A percentile compares a stretch with the other conserved stretches of the same genome.
These are phyloP conservation scores for Leptodactylus fallax DNA, from an alignment of 2,797 vertebrate genomes.

Conservation along the genomic window DNA sequence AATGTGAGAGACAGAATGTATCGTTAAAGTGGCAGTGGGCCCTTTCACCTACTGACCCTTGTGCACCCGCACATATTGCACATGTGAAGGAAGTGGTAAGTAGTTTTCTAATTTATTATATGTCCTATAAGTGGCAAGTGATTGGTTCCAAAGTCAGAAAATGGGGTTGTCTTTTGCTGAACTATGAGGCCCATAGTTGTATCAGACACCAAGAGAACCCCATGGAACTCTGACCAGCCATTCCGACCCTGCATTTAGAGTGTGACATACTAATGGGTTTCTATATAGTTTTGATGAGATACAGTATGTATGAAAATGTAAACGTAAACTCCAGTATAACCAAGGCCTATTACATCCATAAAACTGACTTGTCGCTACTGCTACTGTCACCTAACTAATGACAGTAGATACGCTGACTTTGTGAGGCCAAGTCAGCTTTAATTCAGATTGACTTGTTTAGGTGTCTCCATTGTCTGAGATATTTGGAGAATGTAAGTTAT, in stretches of 20 bases:
- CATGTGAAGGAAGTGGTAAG: too few relatives aligned
- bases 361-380: not conserved
- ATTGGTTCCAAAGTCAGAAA: too few relatives aligned
- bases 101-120: too few relatives aligned
- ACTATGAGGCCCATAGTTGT: too few relatives aligned
- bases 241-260: not conserved
- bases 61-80: too few relatives aligned
- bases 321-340: not conserved
- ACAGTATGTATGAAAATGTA: not conserved
- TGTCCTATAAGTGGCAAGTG: too few relatives aligned
- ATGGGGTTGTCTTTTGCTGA: too few relatives aligned
- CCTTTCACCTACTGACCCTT: too few relatives aligned
- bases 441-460: not conserved
- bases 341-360: not conserved
- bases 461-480: not conserved
- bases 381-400: not conserved
- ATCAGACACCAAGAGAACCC: too few relatives aligned
- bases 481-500: constrained; percentile 17
- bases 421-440: not conserved
- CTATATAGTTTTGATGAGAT: not conserved
- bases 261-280: not conserved
- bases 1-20: too few relatives aligned
- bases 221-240: not conserved
- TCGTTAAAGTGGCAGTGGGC: too few relatives aligned
- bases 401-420: not conserved